Percentiles rank a stretch among this genome's conserved stretches.
Evolutionary conservation across 2,113 vertebrate genomes (phyloP).

Genomic region (Toxostoma redivivum): DNA sequence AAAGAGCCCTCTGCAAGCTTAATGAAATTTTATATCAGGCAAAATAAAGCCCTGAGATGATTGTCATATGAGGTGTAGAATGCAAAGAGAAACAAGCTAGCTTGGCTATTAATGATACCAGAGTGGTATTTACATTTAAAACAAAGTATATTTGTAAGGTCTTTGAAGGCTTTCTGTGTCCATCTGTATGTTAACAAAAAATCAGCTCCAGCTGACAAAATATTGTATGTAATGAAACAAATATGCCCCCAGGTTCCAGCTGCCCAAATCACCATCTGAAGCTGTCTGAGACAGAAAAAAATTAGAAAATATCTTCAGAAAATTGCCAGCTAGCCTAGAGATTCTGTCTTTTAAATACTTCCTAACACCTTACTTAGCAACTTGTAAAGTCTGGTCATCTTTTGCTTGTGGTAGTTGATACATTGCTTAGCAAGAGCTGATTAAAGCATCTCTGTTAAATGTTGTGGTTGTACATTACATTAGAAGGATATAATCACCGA

Average conservation of each 20-base stretch:
- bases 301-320: background rate
- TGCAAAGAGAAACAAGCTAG: background rate
- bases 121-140: slow-evolving; percentile 47
- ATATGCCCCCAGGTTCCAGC: slow-evolving; percentile 30
- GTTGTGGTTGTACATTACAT: background rate
- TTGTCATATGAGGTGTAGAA: background rate
- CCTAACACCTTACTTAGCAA: background rate
- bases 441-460: background rate
- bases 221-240: slow-evolving; percentile 46
- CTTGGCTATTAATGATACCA: slow-evolving; percentile 22
- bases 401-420: background rate
- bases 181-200: slow-evolving; percentile 43
- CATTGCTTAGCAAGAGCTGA: background rate
- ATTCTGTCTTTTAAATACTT: background rate
- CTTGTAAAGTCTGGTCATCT: background rate
- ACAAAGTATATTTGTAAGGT: slow-evolving; percentile 36
- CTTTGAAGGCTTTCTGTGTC: slow-evolving; percentile 49
- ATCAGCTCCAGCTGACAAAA: slow-evolving; percentile 53
- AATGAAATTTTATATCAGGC: slow-evolving; percentile 38
- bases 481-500: background rate
- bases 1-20: slow-evolving; percentile 27
- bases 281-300: background rate
- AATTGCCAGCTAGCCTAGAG: background rate
- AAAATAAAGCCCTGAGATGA: slow-evolving; percentile 40
- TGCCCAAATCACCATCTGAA: slow-evolving; percentile 15